Evolutionary conservation across 2,888 invertebrate genomes (phyloP), one percentile per base, ranked within the genome.

Genomic region (Melanargia galathea): DNA sequence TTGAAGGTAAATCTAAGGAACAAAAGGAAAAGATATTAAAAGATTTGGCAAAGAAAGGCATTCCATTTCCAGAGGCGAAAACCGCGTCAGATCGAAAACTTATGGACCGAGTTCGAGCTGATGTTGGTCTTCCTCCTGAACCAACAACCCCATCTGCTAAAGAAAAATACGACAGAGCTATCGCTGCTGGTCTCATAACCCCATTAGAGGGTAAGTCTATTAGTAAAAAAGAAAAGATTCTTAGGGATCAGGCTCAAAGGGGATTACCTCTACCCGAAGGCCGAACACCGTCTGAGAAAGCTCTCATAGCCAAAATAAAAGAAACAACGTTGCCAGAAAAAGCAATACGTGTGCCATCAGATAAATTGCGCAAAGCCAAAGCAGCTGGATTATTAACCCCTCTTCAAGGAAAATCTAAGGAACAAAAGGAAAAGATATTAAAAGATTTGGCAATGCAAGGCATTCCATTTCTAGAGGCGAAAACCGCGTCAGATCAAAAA

Each of bases 401-500:
- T 4, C 43, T 73, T 6, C 63, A 66, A 64, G 71, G 67, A 16
- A 75, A 73, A 57, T 16, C 30, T 7, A 49, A 16, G 11, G 62
- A 72, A 22, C 72, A 79, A 62, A 79, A 76, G 56, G 76, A 78
- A 56, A 65, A 64, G 55, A 56, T 64, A n/a, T 16, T 70, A 16
- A 71, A 40, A 65, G 74, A 69, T 1, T 62, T 79, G 49, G 77
- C 71, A 4, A 70, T 60, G 54, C 67, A 71, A 18, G 78, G 78
- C 0, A 20, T 78, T 1, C 74, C 74, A 0, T 64, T 81, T 2
- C 79, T 80, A 2, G 75, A 76, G 52, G 78, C 62, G 0, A 75
- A 76, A 71, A 77, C 79, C 1, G 18, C 70, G 0, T 81, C 80
- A 0, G 82, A 78, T 38, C 75, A 71, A 51, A 72, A 76, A 33